Evolutionary conservation across 2,797 vertebrate species (phyloP), one percentile per base, ranked within the genome.

Genomic region (Melanogrammus aeglefinus): DNA sequence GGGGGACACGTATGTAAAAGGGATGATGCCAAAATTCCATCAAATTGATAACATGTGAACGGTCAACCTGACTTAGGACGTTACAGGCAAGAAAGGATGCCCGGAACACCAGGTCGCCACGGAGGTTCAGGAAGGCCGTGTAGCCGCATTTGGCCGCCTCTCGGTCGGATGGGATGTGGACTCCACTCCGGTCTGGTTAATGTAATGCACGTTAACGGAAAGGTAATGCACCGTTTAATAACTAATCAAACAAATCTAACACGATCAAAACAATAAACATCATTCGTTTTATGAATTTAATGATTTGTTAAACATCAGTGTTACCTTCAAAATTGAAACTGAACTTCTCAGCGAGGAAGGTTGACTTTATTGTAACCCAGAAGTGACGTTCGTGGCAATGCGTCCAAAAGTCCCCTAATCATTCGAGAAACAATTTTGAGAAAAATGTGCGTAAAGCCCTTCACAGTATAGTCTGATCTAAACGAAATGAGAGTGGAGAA

Each of bases 11-110:
- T 41, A 76, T 6, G 33, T 27, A 5, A 69, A 69, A 69, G 27
- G 24, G 16, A 3, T 5, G 47, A 18, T 18, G 47, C 39, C 13
- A 41, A 41, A 41, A 41, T 10, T 41, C 12, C 39, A 13, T 41
- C 3, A 66, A 66, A n/a, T 7, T 6, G n/a, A 24, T 18, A 66
- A 66, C n/a, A 5, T 31, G 24, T 29, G 29, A 31, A 21, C 7
- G 35, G 13, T 33, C 27, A 75, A 93, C 93, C 81, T 77, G 10
- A 69, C 82, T 92, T 24, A 66, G 78, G 73, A 93, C 88, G 0
- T 92, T 91, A 76, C 93, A 94, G 66, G 90, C 90, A 47, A 92
- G 85, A 84, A 92, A 93, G 1, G 93, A 94, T 12, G 92, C 86
- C 0, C 91, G 86, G 38, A 93, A 86, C 47, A 92, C 85, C 31